Evolutionary conservation across 2,113 vertebrate genomes (phyloP).

Genomic region (Pan troglodytes): NHGRI_mPanTro3-v2.1_pri NC_086015.1:52175001-52175500

Average conservation of each 20-base stretch:
- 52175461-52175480: background rate
- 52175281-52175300: background rate
- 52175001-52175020: background rate
- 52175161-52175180: background rate
- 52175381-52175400: background rate
- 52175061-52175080: no score
- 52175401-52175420: background rate
- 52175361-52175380: background rate
- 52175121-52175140: background rate
- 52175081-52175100: background rate
- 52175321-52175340: background rate
- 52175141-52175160: background rate
- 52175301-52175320: background rate
- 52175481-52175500: background rate
- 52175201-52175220: background rate
- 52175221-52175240: background rate
- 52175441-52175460: no score
- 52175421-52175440: background rate
- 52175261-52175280: background rate
- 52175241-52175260: background rate
- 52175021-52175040: background rate
- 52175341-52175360: background rate
- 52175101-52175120: background rate
- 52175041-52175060: background rate
- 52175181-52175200: background rate